phyloP scores from a whole-genome alignment of 30 jellyfish, hydroid and myxozoan genomes.

The Haliclystus octoradiatus region DNA sequence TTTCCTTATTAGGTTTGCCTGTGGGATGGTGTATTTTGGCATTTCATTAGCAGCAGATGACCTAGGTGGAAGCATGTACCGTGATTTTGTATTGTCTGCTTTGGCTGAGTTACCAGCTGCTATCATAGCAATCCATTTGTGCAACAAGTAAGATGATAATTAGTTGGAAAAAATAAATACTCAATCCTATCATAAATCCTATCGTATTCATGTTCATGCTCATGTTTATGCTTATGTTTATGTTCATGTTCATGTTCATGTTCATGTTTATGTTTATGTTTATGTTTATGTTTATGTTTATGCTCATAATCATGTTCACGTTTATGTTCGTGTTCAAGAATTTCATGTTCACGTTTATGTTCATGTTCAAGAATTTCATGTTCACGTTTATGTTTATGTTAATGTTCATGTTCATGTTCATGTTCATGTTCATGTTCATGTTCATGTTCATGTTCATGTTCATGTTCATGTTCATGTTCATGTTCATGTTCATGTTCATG shows the following conservation, averaged over 20 bases:
- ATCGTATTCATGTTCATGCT: too few relatives aligned
- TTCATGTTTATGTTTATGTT: too few relatives aligned
- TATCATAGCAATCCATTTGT: neutral
- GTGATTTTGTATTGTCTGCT: slow-evolving; percentile 4
- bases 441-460: neutral
- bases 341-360: too few relatives aligned
- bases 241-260: too few relatives aligned
- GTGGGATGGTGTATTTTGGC: slow-evolving; percentile 32
- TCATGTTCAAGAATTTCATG: neutral
- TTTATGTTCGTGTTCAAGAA: too few relatives aligned
- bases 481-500: too few relatives aligned
- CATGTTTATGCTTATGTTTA: too few relatives aligned
- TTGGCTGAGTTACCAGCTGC: slow-evolving; percentile 19
- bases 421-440: neutral
- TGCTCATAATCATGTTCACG: too few relatives aligned
- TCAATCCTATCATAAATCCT: too few relatives aligned
- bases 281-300: too few relatives aligned
- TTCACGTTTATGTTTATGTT: neutral
- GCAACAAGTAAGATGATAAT: neutral
- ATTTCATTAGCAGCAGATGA: slow-evolving; percentile 33
- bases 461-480: too few relatives aligned
- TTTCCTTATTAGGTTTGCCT: neutral
- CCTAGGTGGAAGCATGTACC: slow-evolving; percentile 22
- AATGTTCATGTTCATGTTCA: neutral
- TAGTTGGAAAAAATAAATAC: too few relatives aligned